Evolutionary conservation across 1,140 invertebrate genomes (phyloP), one percentile per base, ranked within the genome.

Genomic region (Galleria mellonella): DNA sequence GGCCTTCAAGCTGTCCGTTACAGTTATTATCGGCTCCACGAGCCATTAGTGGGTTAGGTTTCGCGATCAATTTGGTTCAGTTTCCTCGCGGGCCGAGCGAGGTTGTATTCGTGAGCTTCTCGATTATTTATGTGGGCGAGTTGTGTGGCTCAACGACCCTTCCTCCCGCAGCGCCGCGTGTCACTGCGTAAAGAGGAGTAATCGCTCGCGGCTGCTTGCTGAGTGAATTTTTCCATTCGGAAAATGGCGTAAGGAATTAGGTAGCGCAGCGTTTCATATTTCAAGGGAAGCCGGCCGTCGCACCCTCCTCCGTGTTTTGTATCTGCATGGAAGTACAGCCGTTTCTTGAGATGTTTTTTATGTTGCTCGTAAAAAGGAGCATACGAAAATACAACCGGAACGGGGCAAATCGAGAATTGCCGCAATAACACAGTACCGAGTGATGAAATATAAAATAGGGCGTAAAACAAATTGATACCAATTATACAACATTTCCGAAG

Each of bases 191-290:
- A 75, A 66, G 67, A 69, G 62, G 55, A 75, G 69, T 77, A 78
- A 83, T 78, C 72, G 72, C 66, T 66, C 57, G 64, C 50, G 70
- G 70, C 62, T 65, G 54, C 44, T 51, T 10, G 50, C 59, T 70
- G 70, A 79, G 73, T 79, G 70, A 79, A 67, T 73, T 71, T 70
- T 67, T 69, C 63, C 66, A 78, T 76, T 72, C 61, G 61, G 62
- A 66, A 73, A 75, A 78, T 72, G 61, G 67, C 56, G 51, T 36
- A 62, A 69, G 50, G 62, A 67, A 78, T 79, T 71, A 74, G 56
- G 57, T 62, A 67, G 43, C 48, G 51, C 33, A 51, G 53, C 51
- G 67, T 68, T 73, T 73, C 62, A 72, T 75, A 72, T 75, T 67
- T 64, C 54, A 61, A 50, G 33, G 15, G 38, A 47, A 48, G 52